phyloP scores from a whole-genome alignment of 2,888 invertebrate species.

The Ophioninae sp. region DNA sequence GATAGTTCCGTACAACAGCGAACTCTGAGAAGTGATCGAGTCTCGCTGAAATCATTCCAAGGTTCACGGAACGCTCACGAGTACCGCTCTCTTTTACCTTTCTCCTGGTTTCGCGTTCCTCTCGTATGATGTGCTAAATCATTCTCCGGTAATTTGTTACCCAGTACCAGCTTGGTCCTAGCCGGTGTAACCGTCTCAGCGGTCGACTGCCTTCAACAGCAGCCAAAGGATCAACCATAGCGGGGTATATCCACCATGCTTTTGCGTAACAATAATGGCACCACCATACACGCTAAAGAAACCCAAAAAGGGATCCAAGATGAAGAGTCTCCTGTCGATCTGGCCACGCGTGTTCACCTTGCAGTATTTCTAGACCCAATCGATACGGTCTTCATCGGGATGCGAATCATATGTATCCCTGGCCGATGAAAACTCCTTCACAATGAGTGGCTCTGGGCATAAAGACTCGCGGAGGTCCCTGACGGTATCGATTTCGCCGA shows the following conservation, averaged over 20 bases:
- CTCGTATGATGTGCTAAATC: conserved; percentile 79
- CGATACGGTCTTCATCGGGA: conserved; percentile 20
- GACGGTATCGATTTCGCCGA: conserved; percentile 58
- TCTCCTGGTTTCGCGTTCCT: conserved; percentile 45
- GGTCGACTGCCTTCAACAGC: conserved; percentile 40
- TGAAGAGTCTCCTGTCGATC: conserved; percentile 23
- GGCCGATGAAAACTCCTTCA: conserved; percentile 31
- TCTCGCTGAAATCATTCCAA: conserved; percentile 66
- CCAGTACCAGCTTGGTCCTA: conserved; percentile 69
- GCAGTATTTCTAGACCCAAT: conserved; percentile 10
- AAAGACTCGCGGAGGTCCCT: background rate
- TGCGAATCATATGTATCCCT: background rate
- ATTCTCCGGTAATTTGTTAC: conserved; percentile 79
- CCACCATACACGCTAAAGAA: background rate
- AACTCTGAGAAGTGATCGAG: conserved; percentile 45
- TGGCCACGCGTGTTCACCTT: conserved; percentile 43
- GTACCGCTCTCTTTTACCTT: conserved; percentile 27
- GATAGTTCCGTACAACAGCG: conserved; percentile 14
- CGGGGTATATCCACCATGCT: conserved; percentile 15
- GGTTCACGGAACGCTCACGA: conserved; percentile 33
- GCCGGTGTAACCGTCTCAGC: conserved; percentile 60
- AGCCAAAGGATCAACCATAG: conserved; percentile 14
- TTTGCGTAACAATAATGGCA: conserved; percentile 9
- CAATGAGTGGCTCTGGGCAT: conserved; percentile 23
- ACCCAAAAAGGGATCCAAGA: background rate